Evolutionary conservation across 1,140 invertebrate genomes (phyloP).

Genomic region (Pseudomyrmex pallidus): DNA sequence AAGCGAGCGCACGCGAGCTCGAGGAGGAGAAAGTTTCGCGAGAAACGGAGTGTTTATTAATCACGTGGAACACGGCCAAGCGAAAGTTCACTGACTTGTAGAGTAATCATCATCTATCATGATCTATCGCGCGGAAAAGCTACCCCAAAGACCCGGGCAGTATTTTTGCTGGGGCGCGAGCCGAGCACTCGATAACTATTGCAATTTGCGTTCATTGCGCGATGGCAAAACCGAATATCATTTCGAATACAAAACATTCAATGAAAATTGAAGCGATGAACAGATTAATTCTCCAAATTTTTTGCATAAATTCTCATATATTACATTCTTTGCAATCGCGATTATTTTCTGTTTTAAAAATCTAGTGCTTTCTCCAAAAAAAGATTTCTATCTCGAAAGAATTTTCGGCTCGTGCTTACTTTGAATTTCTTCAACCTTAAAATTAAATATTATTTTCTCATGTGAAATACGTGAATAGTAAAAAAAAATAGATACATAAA

Average conservation of each 20-base stretch:
- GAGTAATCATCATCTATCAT: slow-evolving; percentile 59
- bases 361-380: background rate
- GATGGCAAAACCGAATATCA: background rate
- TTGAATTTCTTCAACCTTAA: background rate
- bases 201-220: background rate
- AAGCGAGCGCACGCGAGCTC: slow-evolving; percentile 24
- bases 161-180: slow-evolving; percentile 44
- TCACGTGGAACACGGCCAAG: slow-evolving; percentile 43
- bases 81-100: slow-evolving; percentile 45
- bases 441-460: background rate
- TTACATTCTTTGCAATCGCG: background rate
- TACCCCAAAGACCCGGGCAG: slow-evolving; percentile 15
- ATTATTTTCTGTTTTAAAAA: slow-evolving; percentile 1
- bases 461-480: background rate
- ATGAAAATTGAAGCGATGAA: background rate
- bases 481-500: slow-evolving; percentile 30
- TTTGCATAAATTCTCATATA: background rate
- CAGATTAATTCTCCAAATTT: background rate
- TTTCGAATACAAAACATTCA: background rate
- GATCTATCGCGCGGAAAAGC: slow-evolving; percentile 45
- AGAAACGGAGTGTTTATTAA: slow-evolving; percentile 64
- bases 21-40: slow-evolving; percentile 3
- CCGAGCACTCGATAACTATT: slow-evolving; percentile 22
- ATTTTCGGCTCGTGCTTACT: background rate
- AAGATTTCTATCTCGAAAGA: background rate